Evolutionary conservation across 2,888 invertebrate genomes (phyloP).

Genomic region (Eupsilia transversa): DNA sequence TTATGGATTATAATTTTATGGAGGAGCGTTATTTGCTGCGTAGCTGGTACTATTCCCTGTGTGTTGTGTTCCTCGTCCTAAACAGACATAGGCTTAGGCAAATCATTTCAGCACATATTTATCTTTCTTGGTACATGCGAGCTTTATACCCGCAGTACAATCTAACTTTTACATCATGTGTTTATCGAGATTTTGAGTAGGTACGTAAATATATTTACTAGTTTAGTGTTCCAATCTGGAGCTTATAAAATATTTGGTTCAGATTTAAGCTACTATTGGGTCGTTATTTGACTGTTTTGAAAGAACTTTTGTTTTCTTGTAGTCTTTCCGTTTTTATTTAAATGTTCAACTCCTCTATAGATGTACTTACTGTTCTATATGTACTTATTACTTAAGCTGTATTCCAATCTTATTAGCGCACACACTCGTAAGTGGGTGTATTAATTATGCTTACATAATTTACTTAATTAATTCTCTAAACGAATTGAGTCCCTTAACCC

Average conservation of each 20-base stretch:
- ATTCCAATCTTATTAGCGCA: conserved; percentile 2
- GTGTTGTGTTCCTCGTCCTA: conserved; percentile 55
- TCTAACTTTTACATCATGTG: conserved; percentile 41
- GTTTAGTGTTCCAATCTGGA: conserved; percentile 1
- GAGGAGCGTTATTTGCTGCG: conserved; percentile 41
- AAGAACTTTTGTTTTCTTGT: background rate
- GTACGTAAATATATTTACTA: conserved; percentile 20
- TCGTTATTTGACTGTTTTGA: background rate
- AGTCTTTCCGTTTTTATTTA: background rate
- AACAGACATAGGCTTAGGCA: conserved; percentile 65
- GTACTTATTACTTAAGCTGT: conserved; percentile 4
- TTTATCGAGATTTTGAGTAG: conserved; percentile 40
- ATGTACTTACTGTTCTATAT: background rate
- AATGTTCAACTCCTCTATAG: background rate
- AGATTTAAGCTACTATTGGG: background rate
- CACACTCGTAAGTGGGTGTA: conserved; percentile 4
- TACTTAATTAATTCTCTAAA: conserved; percentile 34
- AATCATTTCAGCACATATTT: conserved; percentile 67
- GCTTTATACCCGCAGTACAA: conserved; percentile 40
- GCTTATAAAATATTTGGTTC: background rate
- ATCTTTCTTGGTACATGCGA: conserved; percentile 56
- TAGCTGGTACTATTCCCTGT: conserved; percentile 46
- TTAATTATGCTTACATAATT: conserved; percentile 37
- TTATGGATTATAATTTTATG: conserved; percentile 44
- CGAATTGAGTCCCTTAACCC: conserved; percentile 30